phyloP scores from a whole-genome alignment of 2,888 invertebrate species.

The Microctonus aethiopoides region DNA sequence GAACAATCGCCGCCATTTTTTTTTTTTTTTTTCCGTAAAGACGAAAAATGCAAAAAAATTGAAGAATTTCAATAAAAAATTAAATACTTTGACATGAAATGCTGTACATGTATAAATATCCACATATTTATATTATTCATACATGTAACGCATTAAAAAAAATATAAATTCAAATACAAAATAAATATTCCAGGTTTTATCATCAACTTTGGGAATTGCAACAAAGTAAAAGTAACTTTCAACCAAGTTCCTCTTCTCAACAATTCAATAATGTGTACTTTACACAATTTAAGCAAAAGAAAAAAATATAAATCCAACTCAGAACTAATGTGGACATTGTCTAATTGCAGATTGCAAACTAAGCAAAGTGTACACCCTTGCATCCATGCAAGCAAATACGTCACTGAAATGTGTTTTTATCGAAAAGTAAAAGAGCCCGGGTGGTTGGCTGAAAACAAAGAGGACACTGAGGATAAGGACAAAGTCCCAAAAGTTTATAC shows the following conservation, averaged over 20 bases:
- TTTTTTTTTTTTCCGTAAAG: too few species aligned
- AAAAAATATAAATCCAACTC: neutral
- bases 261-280: slow-evolving; percentile 8
- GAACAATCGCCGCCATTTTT: too few species aligned
- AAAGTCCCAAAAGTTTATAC: slow-evolving; percentile 21
- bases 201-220: neutral
- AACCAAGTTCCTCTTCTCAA: neutral
- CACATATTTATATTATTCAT: neutral
- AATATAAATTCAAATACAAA: neutral
- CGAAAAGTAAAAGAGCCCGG: slow-evolving; percentile 1
- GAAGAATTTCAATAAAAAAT: too few species aligned
- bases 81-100: too few species aligned
- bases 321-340: slow-evolving; percentile 13
- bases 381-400: neutral
- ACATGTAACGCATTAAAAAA: neutral
- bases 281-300: neutral
- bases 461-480: too few species aligned
- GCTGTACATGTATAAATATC: too few species aligned
- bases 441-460: slow-evolving; percentile 2
- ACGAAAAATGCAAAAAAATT: too few species aligned
- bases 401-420: slow-evolving; percentile 16
- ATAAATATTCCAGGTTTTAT: neutral
- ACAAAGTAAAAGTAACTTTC: neutral
- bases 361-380: neutral
- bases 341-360: slow-evolving; percentile 16